phyloP scores from a whole-genome alignment of 92 coral and sea anemone genomes.

The Pocillopora meandrina region DNA sequence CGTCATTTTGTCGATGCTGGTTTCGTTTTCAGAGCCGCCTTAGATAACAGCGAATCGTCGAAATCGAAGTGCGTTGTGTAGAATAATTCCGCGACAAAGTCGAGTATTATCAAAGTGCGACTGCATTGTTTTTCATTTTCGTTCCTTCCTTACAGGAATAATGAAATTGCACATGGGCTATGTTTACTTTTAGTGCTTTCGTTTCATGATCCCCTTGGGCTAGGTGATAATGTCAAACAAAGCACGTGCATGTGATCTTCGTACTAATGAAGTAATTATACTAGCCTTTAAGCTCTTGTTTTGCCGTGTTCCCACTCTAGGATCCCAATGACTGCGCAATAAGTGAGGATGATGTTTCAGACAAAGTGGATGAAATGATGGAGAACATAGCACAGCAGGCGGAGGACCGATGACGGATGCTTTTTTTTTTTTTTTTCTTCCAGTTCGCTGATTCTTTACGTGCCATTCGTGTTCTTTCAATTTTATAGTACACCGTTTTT shows the following conservation, averaged over 20 bases:
- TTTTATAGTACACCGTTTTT: not conserved
- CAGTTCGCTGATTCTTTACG: not conserved
- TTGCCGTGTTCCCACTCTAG: constrained; percentile 27
- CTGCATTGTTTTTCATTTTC: no score
- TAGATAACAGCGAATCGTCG: no score
- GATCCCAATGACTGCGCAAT: constrained; percentile 67
- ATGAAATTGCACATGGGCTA: no score
- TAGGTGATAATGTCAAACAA: no score
- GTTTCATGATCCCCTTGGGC: no score
- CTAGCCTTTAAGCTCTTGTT: not conserved
- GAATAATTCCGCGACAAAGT: no score
- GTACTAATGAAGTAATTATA: not conserved
- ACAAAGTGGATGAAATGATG: constrained; percentile 67
- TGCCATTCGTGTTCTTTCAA: constrained; percentile 10
- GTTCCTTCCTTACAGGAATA: no score
- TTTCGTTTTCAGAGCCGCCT: no score
- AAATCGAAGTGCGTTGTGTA: no score
- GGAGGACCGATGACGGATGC: constrained; percentile 6
- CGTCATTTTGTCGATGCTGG: no score
- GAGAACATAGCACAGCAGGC: constrained; percentile 70
- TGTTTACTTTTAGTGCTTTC: no score
- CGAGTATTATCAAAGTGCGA: no score
- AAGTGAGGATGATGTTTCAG: constrained; percentile 60
- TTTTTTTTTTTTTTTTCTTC: not conserved
- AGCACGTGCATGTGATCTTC: not conserved